Evolutionary conservation across 2,797 vertebrate genomes (phyloP).

Genomic region (Parauchenoglanis punctatus): DNA sequence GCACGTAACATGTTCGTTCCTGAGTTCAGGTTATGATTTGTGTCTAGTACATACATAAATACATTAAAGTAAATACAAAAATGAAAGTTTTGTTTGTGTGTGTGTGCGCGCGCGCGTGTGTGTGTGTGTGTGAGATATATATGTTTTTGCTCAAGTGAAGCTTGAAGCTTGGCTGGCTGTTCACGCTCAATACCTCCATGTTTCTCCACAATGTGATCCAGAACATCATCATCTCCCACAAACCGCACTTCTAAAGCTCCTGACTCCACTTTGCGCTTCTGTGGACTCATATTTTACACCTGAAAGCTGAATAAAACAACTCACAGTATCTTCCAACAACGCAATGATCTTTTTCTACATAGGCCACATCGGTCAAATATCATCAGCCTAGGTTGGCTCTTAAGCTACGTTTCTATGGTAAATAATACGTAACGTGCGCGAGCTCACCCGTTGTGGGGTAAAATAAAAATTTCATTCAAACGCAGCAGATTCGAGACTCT

Average conservation of each 20-base stretch:
- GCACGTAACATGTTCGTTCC: neutral
- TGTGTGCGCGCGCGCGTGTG: too few species aligned
- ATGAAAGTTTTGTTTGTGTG: neutral
- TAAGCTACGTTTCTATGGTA: neutral
- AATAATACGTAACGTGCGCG: neutral
- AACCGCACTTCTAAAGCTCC: constrained; percentile 81
- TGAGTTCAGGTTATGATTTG: neutral
- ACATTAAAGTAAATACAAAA: neutral
- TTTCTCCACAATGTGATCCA: constrained; percentile 89
- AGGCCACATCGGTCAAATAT: neutral
- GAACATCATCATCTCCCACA: constrained; percentile 86
- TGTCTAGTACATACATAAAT: neutral
- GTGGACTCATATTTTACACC: constrained; percentile 75
- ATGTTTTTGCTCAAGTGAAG: too few species aligned
- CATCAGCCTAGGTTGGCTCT: neutral
- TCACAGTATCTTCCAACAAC: neutral
- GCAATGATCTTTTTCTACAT: neutral
- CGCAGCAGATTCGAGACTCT: neutral
- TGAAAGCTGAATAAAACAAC: neutral
- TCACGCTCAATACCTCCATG: constrained; percentile 71
- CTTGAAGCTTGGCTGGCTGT: neutral
- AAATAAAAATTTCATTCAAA: neutral
- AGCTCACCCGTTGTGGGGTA: neutral
- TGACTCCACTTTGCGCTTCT: constrained; percentile 45
- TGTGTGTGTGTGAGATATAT: too few species aligned